These are phyloP conservation scores for Drosophila atripex DNA, from an alignment of 2,888 invertebrate species.

Conservation along the genomic window DNA sequence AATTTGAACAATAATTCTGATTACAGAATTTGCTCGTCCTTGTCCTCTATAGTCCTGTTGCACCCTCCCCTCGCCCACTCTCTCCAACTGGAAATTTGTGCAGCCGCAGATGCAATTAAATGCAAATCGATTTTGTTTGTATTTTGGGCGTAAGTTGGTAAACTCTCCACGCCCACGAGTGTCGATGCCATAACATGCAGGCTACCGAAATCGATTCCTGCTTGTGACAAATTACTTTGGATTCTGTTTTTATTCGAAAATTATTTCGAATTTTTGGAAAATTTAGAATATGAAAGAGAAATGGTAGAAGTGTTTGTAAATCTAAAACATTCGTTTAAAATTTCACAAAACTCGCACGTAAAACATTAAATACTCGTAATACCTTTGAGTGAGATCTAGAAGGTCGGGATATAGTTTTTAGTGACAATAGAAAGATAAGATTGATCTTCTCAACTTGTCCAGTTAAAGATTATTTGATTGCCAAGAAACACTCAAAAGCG, in stretches of 20 bases:
- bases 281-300: no score
- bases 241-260: not conserved
- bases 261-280: not conserved
- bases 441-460: conserved; percentile 18
- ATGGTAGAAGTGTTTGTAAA: no score
- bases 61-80: conserved; percentile 6
- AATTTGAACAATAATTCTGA: conserved; percentile 73
- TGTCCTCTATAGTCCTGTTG: not conserved
- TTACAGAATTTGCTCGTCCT: conserved; percentile 58
- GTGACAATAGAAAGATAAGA: not conserved
- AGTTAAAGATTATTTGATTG: conserved; percentile 69
- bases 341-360: conserved; percentile 54
- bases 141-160: conserved; percentile 24
- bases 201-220: conserved; percentile 1
- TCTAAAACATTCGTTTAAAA: conserved; percentile 8
- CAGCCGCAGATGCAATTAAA: conserved; percentile 74
- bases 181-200: conserved; percentile 27
- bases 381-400: conserved; percentile 14
- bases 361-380: conserved; percentile 71
- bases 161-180: conserved; percentile 35
- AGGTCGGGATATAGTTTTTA: not conserved
- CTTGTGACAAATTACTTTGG: not conserved
- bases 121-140: conserved; percentile 75
- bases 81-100: conserved; percentile 49
- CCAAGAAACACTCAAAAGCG: conserved; percentile 18